Conservation (phyloP, 2,888 invertebrate species). For the Diogma glabrata region DNA sequence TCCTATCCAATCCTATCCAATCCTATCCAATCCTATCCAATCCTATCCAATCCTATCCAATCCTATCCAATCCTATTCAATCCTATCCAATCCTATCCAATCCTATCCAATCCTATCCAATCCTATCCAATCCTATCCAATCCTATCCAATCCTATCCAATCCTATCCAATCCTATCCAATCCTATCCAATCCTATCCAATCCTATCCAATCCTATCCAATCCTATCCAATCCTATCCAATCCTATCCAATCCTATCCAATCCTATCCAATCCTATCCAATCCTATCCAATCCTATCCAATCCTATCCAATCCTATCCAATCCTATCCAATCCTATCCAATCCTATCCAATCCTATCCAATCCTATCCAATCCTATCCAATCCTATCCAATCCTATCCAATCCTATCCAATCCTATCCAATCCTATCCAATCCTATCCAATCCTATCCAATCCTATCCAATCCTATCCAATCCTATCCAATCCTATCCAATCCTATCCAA, state of each 20-base stretch:
- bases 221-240: neutral
- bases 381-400: neutral
- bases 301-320: neutral
- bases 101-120: neutral
- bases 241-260: neutral
- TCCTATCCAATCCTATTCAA: neutral
- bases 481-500: neutral
- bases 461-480: neutral
- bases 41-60: neutral
- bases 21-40: neutral
- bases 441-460: neutral
- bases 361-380: neutral
- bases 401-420: neutral
- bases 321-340: neutral
- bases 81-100: neutral
- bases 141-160: neutral
- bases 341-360: neutral
- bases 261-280: neutral
- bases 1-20: neutral
- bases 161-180: neutral
- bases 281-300: neutral
- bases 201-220: neutral
- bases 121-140: neutral
- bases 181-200: neutral
- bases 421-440: neutral